phyloP scores from a whole-genome alignment of 2,113 vertebrate species.

The Charina bottae region DNA sequence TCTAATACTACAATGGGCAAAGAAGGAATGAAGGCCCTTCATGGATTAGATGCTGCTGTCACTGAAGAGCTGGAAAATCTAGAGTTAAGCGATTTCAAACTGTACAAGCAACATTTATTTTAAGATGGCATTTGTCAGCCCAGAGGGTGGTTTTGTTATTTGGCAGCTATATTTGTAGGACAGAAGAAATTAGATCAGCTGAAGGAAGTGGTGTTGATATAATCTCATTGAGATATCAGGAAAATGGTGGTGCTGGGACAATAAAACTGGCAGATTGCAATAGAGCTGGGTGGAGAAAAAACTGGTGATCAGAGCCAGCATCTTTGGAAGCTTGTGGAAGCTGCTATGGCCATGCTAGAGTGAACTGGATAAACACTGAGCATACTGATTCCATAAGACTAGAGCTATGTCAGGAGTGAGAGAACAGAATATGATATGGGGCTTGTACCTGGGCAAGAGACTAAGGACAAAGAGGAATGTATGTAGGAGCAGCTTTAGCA shows the following conservation, averaged over 20 bases:
- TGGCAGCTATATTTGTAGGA: background rate
- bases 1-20: background rate
- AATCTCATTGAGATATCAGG: background rate
- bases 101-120: background rate
- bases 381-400: background rate
- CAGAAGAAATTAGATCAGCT: background rate
- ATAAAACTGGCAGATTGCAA: background rate
- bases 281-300: background rate
- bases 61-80: background rate
- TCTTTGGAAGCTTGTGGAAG: background rate
- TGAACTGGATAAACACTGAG: background rate
- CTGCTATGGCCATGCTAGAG: background rate
- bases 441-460: background rate
- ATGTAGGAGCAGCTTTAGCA: background rate
- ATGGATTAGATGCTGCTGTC: background rate
- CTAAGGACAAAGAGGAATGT: background rate
- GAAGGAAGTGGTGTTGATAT: background rate
- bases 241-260: background rate
- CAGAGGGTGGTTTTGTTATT: background rate
- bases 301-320: background rate
- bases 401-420: background rate
- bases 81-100: background rate
- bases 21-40: background rate
- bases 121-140: background rate
- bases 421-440: background rate